Base-by-base conservation (phyloP, 2,888 invertebrate species). In the Xestoiulus laeticollis region DNA sequence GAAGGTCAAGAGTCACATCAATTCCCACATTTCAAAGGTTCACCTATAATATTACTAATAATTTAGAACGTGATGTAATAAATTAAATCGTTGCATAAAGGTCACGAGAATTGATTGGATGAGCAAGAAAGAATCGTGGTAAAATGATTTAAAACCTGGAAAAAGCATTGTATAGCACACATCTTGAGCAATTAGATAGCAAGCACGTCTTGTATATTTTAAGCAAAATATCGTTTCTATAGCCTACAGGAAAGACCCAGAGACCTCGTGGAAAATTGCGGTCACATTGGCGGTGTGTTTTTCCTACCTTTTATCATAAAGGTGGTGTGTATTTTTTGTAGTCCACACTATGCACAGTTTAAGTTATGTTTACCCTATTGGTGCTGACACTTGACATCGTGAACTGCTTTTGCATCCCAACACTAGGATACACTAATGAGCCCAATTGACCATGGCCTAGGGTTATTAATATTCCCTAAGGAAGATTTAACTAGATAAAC, bases 361-460 rank as follows among this genome's bases (percentile, higher is more conserved):
- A 53, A 10, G 68, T 22, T 22, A 10, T 22, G 68, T 68, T 68
- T 68, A 68, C 26, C 68, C 68, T 68, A 68, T 68, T 26, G 22
- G 5, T 68, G 26, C 68, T 68, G 68, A 68, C 68, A 68, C 68
- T 68, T 68, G 68, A 68, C 68, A 68, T 22, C 6, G 26, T 68
- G 68, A 68, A 68, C 68, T 68, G 68, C 68, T 68, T 68, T 68
- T 68, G 68, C 68, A 22, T 68, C 68, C 68, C 22, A 68, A 68
- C 68, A 68, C 68, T 26, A 68, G 68, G 68, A 68, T 68, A 26
- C 68, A 68, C 19, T 68, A 26, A 68, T 68, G 68, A 68, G 68
- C 68, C 68, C 68, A 68, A 68, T 68, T 68, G 68, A 68, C 68
- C 68, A 68, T 68, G 68, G 68, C 68, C 68, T 68, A 68, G 26